phyloP scores from a whole-genome alignment of 2,797 vertebrate genomes.

The Echiichthys vipera region DNA sequence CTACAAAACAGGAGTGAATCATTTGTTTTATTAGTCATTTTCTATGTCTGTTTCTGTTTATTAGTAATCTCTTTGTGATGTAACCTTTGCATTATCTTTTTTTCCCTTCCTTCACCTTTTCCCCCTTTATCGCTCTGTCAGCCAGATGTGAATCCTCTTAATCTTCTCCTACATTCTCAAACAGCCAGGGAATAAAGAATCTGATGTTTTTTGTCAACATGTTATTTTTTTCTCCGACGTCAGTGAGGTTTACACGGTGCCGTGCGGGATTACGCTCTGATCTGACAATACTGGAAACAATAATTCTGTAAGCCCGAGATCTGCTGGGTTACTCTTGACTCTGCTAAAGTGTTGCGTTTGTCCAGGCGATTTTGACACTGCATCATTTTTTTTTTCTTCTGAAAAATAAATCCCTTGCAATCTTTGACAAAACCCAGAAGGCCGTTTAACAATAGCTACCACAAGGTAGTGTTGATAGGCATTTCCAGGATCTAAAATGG shows the following conservation, averaged over 20 bases:
- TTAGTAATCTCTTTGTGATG: not conserved
- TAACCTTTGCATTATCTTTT: slow-evolving; percentile 7
- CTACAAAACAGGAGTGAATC: not conserved
- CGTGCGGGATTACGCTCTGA: slow-evolving; percentile 48
- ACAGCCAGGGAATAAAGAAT: slow-evolving; percentile 23
- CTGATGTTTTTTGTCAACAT: slow-evolving; percentile 38
- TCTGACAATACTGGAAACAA: slow-evolving; percentile 19
- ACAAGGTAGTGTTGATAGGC: no score
- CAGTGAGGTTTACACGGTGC: not conserved
- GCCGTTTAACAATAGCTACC: not conserved
- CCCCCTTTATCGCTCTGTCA: slow-evolving; percentile 9
- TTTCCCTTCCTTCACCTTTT: slow-evolving; percentile 7
- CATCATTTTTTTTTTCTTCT: not conserved
- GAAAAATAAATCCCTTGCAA: not conserved
- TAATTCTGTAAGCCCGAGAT: slow-evolving; percentile 29
- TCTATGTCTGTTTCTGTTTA: no score
- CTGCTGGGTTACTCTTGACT: slow-evolving; percentile 20
- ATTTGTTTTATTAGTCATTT: slow-evolving; percentile 14
- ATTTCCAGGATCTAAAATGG: no score
- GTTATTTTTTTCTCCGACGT: slow-evolving; percentile 38
- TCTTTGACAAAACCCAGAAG: not conserved
- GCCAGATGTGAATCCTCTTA: slow-evolving; percentile 58
- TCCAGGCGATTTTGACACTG: not conserved
- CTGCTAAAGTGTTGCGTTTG: slow-evolving; percentile 5
- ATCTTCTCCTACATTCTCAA: slow-evolving; percentile 35